A percentile compares a stretch with the other conserved stretches of the same genome.
These are phyloP conservation scores for Zosterops lateralis DNA, from an alignment of 2,113 vertebrate genomes.

Conservation along the genomic window DNA sequence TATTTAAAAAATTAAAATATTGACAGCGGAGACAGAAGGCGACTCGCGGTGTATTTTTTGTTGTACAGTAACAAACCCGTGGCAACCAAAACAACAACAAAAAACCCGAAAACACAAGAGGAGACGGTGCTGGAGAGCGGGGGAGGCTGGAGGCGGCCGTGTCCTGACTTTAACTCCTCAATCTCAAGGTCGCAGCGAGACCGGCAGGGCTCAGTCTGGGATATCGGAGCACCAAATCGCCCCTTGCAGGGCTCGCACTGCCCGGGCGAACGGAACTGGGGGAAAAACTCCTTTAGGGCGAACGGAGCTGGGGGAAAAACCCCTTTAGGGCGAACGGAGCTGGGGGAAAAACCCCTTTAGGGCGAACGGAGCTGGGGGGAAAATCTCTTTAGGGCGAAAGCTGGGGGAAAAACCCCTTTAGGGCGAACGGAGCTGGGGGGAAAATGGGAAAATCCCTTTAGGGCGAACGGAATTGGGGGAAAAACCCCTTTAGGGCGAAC, in stretches of 20 bases:
- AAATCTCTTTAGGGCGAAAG: too few species aligned
- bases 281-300: too few species aligned
- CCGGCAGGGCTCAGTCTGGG: not conserved
- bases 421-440: too few species aligned
- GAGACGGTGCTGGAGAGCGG: not conserved
- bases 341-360: too few species aligned
- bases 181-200: constrained; percentile 7
- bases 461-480: too few species aligned
- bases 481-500: too few species aligned
- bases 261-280: too few species aligned
- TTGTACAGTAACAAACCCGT: not conserved
- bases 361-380: too few species aligned
- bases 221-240: not conserved
- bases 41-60: not conserved
- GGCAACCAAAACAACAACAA: not conserved
- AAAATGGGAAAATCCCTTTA: too few species aligned
- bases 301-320: too few species aligned
- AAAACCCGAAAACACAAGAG: not conserved
- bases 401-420: too few species aligned
- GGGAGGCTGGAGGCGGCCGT: not conserved
- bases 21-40: not conserved
- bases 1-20: not conserved
- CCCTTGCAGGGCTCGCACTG: not conserved
- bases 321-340: too few species aligned
- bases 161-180: constrained; percentile 19